Percentiles rank a stretch among this genome's conserved stretches.
Conservation (phyloP, 2,797 vertebrate genomes). For the Catostomus latipinnis region DNA sequence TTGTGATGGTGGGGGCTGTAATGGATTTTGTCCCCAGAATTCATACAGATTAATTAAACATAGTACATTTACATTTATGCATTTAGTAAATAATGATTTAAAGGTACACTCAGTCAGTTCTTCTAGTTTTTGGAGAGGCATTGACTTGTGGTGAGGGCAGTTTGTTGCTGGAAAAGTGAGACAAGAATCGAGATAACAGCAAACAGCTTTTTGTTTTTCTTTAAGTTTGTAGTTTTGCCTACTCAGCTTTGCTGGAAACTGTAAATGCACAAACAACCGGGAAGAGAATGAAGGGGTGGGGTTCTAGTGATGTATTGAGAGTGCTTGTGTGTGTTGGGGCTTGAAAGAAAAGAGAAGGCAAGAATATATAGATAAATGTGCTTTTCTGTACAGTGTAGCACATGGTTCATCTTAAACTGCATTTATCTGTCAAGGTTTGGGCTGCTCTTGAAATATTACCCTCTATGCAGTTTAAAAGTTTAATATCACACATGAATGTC, state of each 20-base stretch:
- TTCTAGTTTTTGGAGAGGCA: background rate
- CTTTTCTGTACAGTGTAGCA: constrained; percentile 24
- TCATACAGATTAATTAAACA: too few relatives aligned
- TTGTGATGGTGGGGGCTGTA: constrained; percentile 12
- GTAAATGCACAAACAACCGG: constrained; percentile 10
- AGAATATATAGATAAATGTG: constrained; percentile 37
- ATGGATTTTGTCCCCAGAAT: constrained; percentile 6
- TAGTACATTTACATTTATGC: too few relatives aligned
- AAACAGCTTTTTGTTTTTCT: constrained; percentile 3
- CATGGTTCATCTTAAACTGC: constrained; percentile 20
- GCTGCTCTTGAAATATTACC: constrained; percentile 41
- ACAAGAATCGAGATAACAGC: background rate
- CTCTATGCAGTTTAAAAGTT: constrained; percentile 39
- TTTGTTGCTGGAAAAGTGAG: background rate
- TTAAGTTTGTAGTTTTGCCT: background rate
- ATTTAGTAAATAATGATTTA: too few relatives aligned
- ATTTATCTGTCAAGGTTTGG: constrained; percentile 13
- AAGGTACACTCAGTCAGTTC: too few relatives aligned
- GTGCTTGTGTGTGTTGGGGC: constrained; percentile 10
- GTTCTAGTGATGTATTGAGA: background rate
- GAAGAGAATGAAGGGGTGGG: background rate
- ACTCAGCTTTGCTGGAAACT: constrained; percentile 39
- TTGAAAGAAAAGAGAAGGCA: background rate
- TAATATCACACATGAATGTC: constrained; percentile 43
- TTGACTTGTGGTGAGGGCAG: constrained; percentile 1